Evolutionary conservation across 2,888 invertebrate genomes (phyloP), one percentile per base, ranked within the genome.

Genomic region (Bombylius major): DNA sequence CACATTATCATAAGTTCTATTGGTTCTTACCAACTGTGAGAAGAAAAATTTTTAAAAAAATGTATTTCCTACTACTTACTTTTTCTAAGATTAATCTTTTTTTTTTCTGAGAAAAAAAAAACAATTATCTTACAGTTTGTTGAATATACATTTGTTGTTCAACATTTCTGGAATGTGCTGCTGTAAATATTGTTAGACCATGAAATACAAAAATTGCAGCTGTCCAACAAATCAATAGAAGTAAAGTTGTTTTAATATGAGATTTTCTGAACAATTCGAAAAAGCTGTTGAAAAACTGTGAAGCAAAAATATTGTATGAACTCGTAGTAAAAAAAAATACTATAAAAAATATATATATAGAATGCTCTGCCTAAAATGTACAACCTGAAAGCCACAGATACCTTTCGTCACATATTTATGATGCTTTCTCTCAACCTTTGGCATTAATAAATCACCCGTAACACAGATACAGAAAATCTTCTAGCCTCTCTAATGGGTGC

Each of bases 251-350:
- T 57, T 76, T 78, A 55, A 82, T 73, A 66, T 84, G 80, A 1
- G 83, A 77, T 14, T 78, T 78, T 13, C 83, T 80, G 63, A 85
- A 82, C 51, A 87, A 70, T 65, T 83, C 82, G 66, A 82, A 77
- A 63, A 86, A 83, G 49, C 84, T 80, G 65, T 82, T 83, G 77
- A 83, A 82, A 68, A 86, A 84, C 86, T 87, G 76, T 11, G 67
- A 73, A 59, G 54, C n/a, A 9, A 8, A 14, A 32, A 47, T 36
- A 14, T 50, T 54, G 34, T 13, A 12, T 51, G 13, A 48, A 50
- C 5, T 57, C 34, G n/a, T 6, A 46, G 23, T 12, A 55, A 56
- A 55, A 46, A 44, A 33, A 33, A 34, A n/a, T n/a, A n/a, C n/a
- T n/a, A n/a, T n/a, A n/a, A n/a, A n/a, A n/a, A n/a, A n/a, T n/a